Evolutionary conservation across 2,888 invertebrate species (phyloP).

Genomic region (Melanotus villosus): DNA sequence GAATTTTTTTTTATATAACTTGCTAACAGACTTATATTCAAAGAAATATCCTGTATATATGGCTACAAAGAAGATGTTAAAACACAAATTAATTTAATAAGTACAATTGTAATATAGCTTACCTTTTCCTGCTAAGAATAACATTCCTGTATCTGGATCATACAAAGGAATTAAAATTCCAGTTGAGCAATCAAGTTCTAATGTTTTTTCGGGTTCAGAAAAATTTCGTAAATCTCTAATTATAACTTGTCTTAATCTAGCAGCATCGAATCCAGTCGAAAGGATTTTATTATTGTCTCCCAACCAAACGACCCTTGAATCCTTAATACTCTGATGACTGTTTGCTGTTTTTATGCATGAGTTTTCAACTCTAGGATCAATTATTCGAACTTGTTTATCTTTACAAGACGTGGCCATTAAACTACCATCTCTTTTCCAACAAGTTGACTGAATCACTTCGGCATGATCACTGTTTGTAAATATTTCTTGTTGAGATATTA

Average conservation of each 20-base stretch:
- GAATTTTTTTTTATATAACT: too few relatives aligned
- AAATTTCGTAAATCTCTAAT: constrained; percentile 91
- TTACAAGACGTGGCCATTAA: constrained; percentile 90
- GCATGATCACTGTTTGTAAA: constrained; percentile 80
- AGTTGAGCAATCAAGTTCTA: constrained; percentile 89
- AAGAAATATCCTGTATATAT: too few relatives aligned
- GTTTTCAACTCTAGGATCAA: constrained; percentile 82
- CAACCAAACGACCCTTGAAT: constrained; percentile 92
- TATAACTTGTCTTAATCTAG: constrained; percentile 88
- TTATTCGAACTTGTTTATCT: constrained; percentile 89
- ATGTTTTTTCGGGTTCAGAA: constrained; percentile 80
- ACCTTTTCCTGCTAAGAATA: constrained; percentile 94
- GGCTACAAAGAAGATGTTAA: too few relatives aligned
- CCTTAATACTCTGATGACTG: constrained; percentile 93
- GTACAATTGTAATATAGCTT: too few relatives aligned
- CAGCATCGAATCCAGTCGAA: constrained; percentile 92
- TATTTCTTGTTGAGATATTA: constrained; percentile 85
- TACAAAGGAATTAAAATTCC: constrained; percentile 93
- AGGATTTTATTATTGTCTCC: constrained; percentile 87
- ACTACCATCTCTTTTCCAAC: constrained; percentile 92
- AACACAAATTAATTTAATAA: too few relatives aligned
- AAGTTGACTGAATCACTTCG: constrained; percentile 90
- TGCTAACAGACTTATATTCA: too few relatives aligned
- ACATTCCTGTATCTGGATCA: constrained; percentile 95
- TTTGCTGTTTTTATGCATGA: constrained; percentile 76